phyloP scores from a whole-genome alignment of 2,113 vertebrate genomes.

The Periophthalmodon schlosseri region DNA sequence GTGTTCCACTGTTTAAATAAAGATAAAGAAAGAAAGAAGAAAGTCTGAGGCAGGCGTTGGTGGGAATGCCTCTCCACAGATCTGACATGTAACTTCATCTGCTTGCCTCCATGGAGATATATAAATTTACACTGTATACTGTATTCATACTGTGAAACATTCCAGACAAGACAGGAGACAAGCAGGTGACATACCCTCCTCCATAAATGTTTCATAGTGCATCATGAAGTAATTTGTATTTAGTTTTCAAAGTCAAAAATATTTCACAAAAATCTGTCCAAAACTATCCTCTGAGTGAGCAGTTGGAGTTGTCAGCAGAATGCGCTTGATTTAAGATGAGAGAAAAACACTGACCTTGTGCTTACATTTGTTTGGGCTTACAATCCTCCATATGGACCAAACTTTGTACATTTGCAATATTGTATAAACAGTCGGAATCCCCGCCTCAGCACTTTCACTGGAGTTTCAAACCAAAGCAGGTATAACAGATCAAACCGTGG shows the following conservation, averaged over 20 bases:
- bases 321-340: background rate
- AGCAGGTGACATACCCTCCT: too few relatives aligned
- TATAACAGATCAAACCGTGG: constrained; percentile 39
- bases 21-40: too few relatives aligned
- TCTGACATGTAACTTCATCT: too few relatives aligned
- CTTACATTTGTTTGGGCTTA: background rate
- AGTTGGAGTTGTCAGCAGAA: background rate
- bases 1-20: too few relatives aligned
- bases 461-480: constrained; percentile 38
- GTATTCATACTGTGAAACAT: too few relatives aligned
- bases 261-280: too few relatives aligned
- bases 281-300: background rate
- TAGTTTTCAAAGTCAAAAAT: too few relatives aligned
- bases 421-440: background rate
- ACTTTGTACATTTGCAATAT: constrained; percentile 15
- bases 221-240: background rate
- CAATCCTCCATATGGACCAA: constrained; percentile 26
- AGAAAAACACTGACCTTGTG: background rate
- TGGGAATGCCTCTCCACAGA: too few relatives aligned
- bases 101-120: too few relatives aligned
- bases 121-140: too few relatives aligned
- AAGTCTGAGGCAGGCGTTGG: too few relatives aligned
- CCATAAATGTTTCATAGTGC: background rate
- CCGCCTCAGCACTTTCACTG: constrained; percentile 42
- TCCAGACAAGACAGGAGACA: too few relatives aligned